These are phyloP conservation scores for Pygocentrus nattereri DNA, from an alignment of 2,797 vertebrate species.

Conservation along the genomic window DNA sequence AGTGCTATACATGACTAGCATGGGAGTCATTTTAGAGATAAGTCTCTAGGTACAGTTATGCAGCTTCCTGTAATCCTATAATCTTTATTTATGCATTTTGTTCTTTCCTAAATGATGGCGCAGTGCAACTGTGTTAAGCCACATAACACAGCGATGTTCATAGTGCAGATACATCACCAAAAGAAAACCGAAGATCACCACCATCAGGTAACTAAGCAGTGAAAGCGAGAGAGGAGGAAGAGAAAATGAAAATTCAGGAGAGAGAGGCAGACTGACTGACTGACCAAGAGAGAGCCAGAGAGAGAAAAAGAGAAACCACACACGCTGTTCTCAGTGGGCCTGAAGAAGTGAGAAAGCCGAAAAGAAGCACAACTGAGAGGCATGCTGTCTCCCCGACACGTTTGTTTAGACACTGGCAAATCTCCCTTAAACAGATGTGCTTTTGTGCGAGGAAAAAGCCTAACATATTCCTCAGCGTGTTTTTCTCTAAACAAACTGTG, in stretches of 20 bases:
- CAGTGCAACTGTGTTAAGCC: neutral
- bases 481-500: conserved; percentile 61
- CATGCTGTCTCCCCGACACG: conserved; percentile 55
- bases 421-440: conserved; percentile 69
- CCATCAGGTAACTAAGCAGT: conserved; percentile 25
- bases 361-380: conserved; percentile 15
- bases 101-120: neutral
- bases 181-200: neutral
- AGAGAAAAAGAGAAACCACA: conserved; percentile 16
- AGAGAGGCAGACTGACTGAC: neutral
- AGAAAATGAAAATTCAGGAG: neutral
- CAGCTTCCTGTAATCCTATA: neutral
- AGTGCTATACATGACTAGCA: neutral
- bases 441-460: conserved; percentile 56
- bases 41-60: neutral
- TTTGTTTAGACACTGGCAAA: conserved; percentile 64
- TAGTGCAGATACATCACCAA: neutral
- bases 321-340: conserved; percentile 4
- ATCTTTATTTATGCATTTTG: neutral
- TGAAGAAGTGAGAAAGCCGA: conserved; percentile 55
- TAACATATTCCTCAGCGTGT: conserved; percentile 64
- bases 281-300: neutral
- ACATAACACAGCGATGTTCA: neutral
- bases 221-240: conserved; percentile 7
- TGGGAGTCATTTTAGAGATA: neutral